phyloP scores from a whole-genome alignment of 2,888 invertebrate genomes.

The Philereme transversata region DNA sequence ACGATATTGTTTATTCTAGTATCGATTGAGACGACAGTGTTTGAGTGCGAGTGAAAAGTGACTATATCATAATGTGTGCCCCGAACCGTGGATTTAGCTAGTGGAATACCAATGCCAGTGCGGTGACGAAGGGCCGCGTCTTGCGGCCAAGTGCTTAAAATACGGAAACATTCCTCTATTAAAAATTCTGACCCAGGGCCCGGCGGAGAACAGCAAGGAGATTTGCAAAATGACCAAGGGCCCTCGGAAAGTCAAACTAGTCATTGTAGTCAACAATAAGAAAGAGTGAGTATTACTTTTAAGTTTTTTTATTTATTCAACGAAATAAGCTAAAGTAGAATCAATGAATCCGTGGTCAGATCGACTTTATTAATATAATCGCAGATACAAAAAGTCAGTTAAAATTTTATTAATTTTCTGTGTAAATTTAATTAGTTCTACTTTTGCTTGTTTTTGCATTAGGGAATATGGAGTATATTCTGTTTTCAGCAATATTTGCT shows the following conservation, averaged over 20 bases:
- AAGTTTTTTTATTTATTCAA: constrained; percentile 20
- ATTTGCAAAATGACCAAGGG: constrained; percentile 84
- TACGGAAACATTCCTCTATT: constrained; percentile 79
- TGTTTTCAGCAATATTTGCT: no score
- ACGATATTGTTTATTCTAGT: constrained; percentile 6
- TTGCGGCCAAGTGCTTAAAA: constrained; percentile 62
- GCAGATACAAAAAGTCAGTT: no score
- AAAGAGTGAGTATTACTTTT: constrained; percentile 76
- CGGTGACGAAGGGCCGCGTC: constrained; percentile 69
- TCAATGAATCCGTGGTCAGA: background rate
- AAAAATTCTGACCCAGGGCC: constrained; percentile 81
- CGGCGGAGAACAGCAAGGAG: constrained; percentile 72
- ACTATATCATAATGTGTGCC: constrained; percentile 51
- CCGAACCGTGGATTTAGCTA: constrained; percentile 55
- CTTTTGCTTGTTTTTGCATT: background rate
- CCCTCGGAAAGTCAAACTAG: constrained; percentile 84
- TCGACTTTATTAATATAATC: no score
- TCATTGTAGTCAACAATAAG: constrained; percentile 85
- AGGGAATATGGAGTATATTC: no score
- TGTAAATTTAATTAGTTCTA: background rate
- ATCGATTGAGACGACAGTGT: constrained; percentile 2
- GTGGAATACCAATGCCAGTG: constrained; percentile 61
- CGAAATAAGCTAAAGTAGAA: background rate
- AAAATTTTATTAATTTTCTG: no score
- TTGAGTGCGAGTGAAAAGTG: constrained; percentile 31